Evolutionary conservation across 2,888 invertebrate species (phyloP), one percentile per base, ranked within the genome.

Genomic region (Drosophila tanythrix): DNA sequence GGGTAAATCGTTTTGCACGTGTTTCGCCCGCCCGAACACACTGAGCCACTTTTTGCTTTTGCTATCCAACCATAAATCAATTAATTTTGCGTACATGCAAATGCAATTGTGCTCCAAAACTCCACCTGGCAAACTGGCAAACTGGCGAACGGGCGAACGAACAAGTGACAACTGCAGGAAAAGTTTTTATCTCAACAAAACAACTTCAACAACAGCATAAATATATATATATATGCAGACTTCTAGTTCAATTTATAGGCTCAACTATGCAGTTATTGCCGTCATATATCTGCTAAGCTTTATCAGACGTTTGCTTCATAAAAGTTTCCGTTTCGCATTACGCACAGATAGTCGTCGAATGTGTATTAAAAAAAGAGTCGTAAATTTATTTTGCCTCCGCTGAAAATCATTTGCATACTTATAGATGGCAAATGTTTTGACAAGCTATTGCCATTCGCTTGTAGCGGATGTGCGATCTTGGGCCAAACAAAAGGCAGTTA

Each of bases 401-500:
- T 67, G 81, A 79, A 68, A 75, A 74, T 63, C 83, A 86, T 86
- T 86, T 86, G 86, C 85, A 88, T 86, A 79, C 65, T 79, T 66
- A 83, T 88, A 74, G 83, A 83, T 84, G 81, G 81, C 72, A 86
- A 86, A 83, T 85, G 81, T 77, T 88, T 86, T 88, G 85, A 75
- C 71, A 76, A 72, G 61, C 36, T 68, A 66, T 53, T 65, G 65
- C 61, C 59, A 60, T 60, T 15, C 2, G 21, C 21, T 69, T 55
- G 61, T 67, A 29, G 79, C 80, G 80, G 80, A 81, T 81, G 81
- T 77, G 57, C 70, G 58, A 65, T 43, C 50, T 50, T 10, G 52
- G 58, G 27, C 48, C 51, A 64, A 76, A 76, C 75, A 76, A 61
- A 70, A 74, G 70, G 36, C 59, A 31, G 46, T 66, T 51, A 70